Percentiles rank a stretch among this genome's conserved stretches.
Evolutionary conservation across 2,797 vertebrate species (phyloP).

Genomic region (Crenuchus spilurus): DNA sequence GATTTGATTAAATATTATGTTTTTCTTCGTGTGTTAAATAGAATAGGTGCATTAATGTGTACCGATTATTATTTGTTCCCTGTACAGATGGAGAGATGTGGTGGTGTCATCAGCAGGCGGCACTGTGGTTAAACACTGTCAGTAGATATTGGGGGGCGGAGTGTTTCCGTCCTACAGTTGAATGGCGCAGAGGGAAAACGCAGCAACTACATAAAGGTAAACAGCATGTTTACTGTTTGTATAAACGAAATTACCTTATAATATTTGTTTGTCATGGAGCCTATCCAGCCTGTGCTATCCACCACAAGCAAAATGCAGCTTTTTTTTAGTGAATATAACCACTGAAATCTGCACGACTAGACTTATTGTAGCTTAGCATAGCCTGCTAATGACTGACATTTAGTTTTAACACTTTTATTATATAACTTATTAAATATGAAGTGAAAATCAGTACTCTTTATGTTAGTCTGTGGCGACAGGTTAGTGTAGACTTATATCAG

Average conservation of each 20-base stretch:
- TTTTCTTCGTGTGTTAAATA: too few species aligned
- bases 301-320: too few species aligned
- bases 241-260: not conserved
- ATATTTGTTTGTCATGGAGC: not conserved
- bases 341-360: not conserved
- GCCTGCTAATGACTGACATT: not conserved
- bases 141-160: slow-evolving; percentile 18
- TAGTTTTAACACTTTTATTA: too few species aligned
- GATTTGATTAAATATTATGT: too few species aligned
- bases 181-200: slow-evolving; percentile 53
- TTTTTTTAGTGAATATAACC: not conserved
- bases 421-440: too few species aligned
- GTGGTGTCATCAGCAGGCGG: not conserved
- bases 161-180: slow-evolving; percentile 32
- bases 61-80: too few species aligned
- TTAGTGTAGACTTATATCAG: too few species aligned
- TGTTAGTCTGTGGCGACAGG: too few species aligned
- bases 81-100: too few species aligned
- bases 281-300: fast-evolving
- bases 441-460: too few species aligned
- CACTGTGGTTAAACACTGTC: not conserved
- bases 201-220: slow-evolving; percentile 42
- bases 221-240: not conserved
- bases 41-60: too few species aligned
- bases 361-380: not conserved